These are phyloP conservation scores for Rhinoptilus africanus DNA, from an alignment of 2,113 vertebrate species.

Conservation along the genomic window DNA sequence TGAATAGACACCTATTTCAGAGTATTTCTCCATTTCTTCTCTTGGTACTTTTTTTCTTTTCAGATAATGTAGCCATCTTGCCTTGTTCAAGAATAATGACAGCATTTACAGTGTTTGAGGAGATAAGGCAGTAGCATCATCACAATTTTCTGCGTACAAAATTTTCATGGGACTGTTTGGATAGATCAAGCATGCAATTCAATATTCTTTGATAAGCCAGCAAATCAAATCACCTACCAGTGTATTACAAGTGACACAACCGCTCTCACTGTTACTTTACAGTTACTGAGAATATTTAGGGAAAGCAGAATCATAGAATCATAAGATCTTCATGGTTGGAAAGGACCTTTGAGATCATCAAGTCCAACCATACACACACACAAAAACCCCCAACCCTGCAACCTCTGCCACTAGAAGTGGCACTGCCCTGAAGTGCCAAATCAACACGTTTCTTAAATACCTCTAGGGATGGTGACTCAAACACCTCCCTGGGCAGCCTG, in stretches of 20 bases:
- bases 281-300: background rate
- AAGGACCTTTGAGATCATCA: too few species aligned
- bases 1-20: background rate
- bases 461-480: too few species aligned
- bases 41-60: background rate
- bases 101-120: background rate
- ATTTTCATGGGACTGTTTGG: background rate
- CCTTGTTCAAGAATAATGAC: background rate
- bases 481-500: too few species aligned
- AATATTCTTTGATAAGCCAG: background rate
- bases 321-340: too few species aligned
- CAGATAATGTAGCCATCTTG: background rate
- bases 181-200: background rate
- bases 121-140: background rate
- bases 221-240: background rate
- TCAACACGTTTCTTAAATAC: too few species aligned
- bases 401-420: too few species aligned
- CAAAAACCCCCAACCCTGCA: too few species aligned
- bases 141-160: background rate
- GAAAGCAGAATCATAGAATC: background rate
- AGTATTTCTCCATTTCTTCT: background rate
- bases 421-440: too few species aligned
- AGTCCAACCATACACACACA: too few species aligned
- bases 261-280: background rate
- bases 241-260: background rate